Evolutionary conservation across 2,888 invertebrate genomes (phyloP), one percentile per base, ranked within the genome.

Genomic region (Epiperipatus broadwayi): DNA sequence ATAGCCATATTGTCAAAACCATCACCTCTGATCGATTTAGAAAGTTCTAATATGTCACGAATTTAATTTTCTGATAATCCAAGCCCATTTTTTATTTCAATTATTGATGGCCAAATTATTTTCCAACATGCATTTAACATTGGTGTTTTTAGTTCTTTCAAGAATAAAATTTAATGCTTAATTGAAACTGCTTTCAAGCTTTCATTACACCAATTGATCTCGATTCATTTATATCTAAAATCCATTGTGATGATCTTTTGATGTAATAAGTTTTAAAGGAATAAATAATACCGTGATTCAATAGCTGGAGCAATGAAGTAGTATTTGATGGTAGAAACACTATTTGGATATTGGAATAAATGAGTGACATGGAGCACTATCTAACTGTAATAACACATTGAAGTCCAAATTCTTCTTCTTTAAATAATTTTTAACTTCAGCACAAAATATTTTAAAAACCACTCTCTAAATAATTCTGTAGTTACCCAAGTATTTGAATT

Each of bases 221-320:
- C 8, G 33, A 33, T 18, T 33, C 7, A 19, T 10, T 16, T 33
- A 18, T 33, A 18, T 33, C 19, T 20, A 33, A 33, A 33, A 33
- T 18, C 19, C 19, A 33, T 33, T 16, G 33, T 33, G 19, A 33
- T 20, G 19, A 19, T 33, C 19, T 33, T 19, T 12, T 33, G 33
- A 33, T 8, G 18, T 33, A 33, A 19, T 33, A 20, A 33, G 33
- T 33, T 15, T 33, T 33, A 33, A 33, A 15, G 33, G 33, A 18
- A 33, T 5, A 33, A 18, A 33, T 33, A 33, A 33, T 33, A 20
- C 33, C n/a, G 5, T 33, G 33, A 19, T 19, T 20, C 19, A 33
- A 5, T 33, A 20, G 33, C 7, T 33, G 33, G 19, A 33, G 15
- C 19, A 33, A 33, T 18, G 5, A 33, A 33, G 19, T 33, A 18